Evolutionary conservation across 2,888 invertebrate genomes (phyloP).

Genomic region (Calameuta idolon): DNA sequence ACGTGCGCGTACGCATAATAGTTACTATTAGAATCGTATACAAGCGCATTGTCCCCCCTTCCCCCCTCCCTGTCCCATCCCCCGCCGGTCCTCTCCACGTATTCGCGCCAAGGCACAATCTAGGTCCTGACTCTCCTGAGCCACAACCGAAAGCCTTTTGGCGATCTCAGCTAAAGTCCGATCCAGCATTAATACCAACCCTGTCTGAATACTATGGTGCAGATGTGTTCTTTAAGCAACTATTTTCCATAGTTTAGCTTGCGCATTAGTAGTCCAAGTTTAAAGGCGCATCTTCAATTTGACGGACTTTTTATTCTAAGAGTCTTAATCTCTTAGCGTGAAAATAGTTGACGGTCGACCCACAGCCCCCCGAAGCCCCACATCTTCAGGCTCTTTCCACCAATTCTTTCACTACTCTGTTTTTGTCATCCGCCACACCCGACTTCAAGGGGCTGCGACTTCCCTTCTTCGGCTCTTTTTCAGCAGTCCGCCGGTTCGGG

Average conservation of each 20-base stretch:
- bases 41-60: background rate
- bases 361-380: background rate
- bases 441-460: background rate
- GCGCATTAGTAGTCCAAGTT: background rate
- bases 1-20: background rate
- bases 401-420: background rate
- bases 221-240: background rate
- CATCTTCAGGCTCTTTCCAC: background rate
- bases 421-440: background rate
- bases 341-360: conserved; percentile 2
- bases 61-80: too few species aligned
- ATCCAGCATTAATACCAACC: background rate
- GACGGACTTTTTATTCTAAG: conserved; percentile 11
- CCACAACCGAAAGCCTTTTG: background rate
- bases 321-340: conserved; percentile 36
- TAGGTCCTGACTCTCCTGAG: background rate
- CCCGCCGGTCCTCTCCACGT: too few species aligned
- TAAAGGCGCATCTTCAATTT: conserved; percentile 17
- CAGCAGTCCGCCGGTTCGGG: conserved; percentile 16
- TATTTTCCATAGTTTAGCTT: background rate
- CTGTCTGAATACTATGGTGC: background rate
- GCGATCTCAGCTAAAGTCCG: background rate
- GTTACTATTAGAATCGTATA: background rate
- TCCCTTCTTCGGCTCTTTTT: conserved; percentile 30
- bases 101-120: background rate